Evolutionary conservation across 2,113 vertebrate species (phyloP).

Genomic region (Thamnophis sirtalis): DNA sequence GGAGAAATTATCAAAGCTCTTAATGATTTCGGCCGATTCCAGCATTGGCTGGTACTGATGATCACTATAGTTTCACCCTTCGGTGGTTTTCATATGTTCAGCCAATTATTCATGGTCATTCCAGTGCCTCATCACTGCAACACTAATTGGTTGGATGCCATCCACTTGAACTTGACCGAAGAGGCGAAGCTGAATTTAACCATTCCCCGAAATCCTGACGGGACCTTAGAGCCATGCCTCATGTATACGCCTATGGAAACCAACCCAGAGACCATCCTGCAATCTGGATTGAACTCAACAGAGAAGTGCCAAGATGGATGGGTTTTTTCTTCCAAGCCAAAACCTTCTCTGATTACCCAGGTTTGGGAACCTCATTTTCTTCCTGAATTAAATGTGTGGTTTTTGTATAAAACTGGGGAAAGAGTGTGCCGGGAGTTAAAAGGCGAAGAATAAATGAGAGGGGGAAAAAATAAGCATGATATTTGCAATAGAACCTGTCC

Average conservation of each 20-base stretch:
- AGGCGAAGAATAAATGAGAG: neutral
- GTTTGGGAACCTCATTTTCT: conserved; percentile 42
- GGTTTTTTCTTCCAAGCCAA: conserved; percentile 60
- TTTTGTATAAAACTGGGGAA: neutral
- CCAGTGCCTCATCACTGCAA: conserved; percentile 74
- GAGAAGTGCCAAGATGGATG: conserved; percentile 70
- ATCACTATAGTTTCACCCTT: conserved; percentile 65
- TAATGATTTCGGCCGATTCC: conserved; percentile 81
- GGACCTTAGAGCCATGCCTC: conserved; percentile 72
- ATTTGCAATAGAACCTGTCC: neutral
- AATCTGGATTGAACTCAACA: conserved; percentile 71
- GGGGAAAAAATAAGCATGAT: neutral
- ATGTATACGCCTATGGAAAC: conserved; percentile 73
- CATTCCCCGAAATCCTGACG: conserved; percentile 60
- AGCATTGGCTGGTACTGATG: conserved; percentile 71
- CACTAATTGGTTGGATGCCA: conserved; percentile 76
- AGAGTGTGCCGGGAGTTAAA: neutral
- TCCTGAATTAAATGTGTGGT: neutral
- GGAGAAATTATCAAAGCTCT: conserved; percentile 73
- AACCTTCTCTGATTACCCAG: conserved; percentile 67
- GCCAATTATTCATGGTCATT: conserved; percentile 77
- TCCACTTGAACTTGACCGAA: conserved; percentile 68
- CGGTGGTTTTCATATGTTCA: conserved; percentile 73
- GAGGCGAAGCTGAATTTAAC: conserved; percentile 73
- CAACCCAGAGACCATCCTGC: conserved; percentile 69